Evolutionary conservation across 2,797 vertebrate genomes (phyloP).

Genomic region (Saxicola maurus): DNA sequence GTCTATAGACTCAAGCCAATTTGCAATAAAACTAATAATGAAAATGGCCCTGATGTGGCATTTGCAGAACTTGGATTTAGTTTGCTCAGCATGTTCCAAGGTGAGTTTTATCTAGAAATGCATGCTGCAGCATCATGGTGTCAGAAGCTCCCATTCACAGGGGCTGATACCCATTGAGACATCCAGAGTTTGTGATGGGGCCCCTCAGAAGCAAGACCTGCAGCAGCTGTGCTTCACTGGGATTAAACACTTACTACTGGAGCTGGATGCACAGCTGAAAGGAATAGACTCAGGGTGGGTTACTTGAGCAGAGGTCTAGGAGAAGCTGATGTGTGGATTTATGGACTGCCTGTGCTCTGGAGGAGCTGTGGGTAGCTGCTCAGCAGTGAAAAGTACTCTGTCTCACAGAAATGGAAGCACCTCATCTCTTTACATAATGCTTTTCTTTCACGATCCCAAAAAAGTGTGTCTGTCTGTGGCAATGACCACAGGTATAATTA

Average conservation of each 20-base stretch:
- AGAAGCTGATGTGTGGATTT: not conserved
- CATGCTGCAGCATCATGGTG: not conserved
- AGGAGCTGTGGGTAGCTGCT: not conserved
- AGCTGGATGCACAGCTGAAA: not conserved
- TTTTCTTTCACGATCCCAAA: not conserved
- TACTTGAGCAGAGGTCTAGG: not conserved
- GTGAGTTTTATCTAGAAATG: not conserved
- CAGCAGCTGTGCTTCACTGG: not conserved
- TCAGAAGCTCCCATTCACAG: not conserved
- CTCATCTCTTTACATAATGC: not conserved
- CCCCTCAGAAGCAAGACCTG: not conserved
- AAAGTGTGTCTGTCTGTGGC: not conserved
- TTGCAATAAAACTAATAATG: not conserved
- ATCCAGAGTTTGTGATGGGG: not conserved
- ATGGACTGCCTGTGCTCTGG: not conserved
- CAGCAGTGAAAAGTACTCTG: not conserved
- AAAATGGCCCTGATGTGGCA: not conserved
- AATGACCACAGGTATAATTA: not conserved
- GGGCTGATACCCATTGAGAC: not conserved
- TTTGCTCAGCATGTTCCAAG: not conserved
- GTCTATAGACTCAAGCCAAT: not conserved
- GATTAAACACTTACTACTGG: not conserved
- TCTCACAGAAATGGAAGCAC: not conserved
- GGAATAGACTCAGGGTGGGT: not conserved
- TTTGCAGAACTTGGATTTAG: not conserved